These are phyloP conservation scores for Anas flavirostris DNA, from an alignment of 2,797 vertebrate genomes.

Conservation along the genomic window DNA sequence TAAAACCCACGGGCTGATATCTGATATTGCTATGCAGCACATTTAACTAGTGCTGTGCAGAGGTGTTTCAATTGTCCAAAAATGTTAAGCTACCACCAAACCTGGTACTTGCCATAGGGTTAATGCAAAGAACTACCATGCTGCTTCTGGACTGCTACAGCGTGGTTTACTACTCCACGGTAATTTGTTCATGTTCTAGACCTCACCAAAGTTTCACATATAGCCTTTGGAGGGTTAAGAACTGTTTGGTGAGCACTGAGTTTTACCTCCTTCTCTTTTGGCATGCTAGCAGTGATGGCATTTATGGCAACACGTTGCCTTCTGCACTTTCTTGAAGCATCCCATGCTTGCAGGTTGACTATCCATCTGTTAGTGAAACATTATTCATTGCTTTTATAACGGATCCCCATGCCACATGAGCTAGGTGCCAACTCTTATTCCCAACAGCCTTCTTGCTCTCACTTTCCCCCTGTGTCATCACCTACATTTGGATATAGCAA, in stretches of 20 bases:
- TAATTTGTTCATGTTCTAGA: background rate
- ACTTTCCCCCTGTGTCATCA: background rate
- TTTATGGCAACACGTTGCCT: background rate
- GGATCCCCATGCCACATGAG: background rate
- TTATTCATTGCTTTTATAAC: background rate
- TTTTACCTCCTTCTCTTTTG: background rate
- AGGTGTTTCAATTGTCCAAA: too few species aligned
- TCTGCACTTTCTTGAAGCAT: background rate
- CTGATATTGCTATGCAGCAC: background rate
- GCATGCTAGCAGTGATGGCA: background rate
- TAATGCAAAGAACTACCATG: background rate
- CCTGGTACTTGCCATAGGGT: background rate
- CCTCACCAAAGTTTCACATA: background rate
- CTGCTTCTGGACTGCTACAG: background rate
- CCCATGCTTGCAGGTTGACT: background rate
- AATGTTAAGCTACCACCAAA: background rate
- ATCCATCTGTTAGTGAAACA: background rate
- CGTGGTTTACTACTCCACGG: background rate
- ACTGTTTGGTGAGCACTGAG: background rate
- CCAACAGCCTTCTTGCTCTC: background rate
- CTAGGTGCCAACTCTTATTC: background rate
- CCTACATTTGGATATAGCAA: background rate
- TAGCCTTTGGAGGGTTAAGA: background rate
- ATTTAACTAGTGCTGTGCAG: background rate
- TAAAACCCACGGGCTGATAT: background rate